Percentiles rank a stretch among this genome's conserved stretches.
phyloP scores from a whole-genome alignment of 1,140 invertebrate genomes.

The Ephestia elutella region DNA sequence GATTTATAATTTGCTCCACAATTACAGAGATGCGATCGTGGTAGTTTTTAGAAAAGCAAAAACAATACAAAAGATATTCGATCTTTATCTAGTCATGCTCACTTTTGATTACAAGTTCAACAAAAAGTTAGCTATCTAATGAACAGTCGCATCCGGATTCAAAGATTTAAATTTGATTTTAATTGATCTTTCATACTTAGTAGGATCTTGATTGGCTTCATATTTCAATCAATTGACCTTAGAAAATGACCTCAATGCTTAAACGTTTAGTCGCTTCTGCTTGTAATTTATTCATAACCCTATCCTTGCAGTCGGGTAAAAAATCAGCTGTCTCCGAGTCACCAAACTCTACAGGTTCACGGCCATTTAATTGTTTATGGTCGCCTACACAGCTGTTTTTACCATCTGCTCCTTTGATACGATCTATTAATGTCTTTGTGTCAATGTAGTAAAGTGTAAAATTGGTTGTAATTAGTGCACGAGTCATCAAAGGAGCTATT shows the following conservation, averaged over 20 bases:
- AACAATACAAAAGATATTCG: neutral
- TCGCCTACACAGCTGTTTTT: conserved; percentile 15
- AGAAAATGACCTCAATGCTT: no score
- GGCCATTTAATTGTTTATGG: conserved; percentile 12
- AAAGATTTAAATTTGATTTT: neutral
- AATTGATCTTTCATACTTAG: no score
- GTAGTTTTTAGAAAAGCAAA: neutral
- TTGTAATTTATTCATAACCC: no score
- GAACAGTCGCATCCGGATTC: neutral
- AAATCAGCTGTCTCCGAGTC: conserved; percentile 6
- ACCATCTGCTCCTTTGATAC: conserved; percentile 9
- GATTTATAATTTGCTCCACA: neutral
- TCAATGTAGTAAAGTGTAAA: conserved; percentile 4
- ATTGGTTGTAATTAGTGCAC: conserved; percentile 1
- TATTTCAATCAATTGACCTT: neutral
- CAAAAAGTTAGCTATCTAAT: neutral
- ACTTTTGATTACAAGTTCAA: neutral
- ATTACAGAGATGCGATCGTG: neutral
- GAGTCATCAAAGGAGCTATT: conserved; percentile 6
- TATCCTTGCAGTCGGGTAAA: no score
- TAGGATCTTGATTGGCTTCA: neutral
- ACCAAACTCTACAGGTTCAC: conserved; percentile 6
- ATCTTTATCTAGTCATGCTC: neutral
- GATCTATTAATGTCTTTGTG: neutral
- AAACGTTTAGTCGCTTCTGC: no score